These are phyloP conservation scores for Merluccius polli DNA, from an alignment of 2,797 vertebrate genomes.

Conservation along the genomic window DNA sequence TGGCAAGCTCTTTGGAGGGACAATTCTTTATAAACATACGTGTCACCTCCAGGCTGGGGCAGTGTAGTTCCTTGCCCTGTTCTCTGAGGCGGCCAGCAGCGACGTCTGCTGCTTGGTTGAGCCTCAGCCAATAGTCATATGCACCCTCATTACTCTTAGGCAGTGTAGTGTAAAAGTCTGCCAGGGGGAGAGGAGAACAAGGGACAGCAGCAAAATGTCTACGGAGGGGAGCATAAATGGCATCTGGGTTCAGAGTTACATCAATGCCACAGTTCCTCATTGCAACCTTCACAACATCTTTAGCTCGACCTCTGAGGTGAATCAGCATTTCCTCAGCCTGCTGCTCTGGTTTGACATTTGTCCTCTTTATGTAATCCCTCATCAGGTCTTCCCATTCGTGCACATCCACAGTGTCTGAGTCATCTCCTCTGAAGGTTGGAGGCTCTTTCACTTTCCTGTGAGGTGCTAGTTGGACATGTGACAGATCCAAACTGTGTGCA, in stretches of 20 bases:
- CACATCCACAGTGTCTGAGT: conserved; percentile 2
- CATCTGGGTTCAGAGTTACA: conserved; percentile 2
- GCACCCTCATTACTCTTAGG: conserved; percentile 7
- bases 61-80: too few species aligned
- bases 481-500: not conserved
- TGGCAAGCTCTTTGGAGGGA: too few species aligned
- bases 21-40: too few species aligned
- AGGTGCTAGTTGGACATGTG: conserved; percentile 4
- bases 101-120: conserved; percentile 10
- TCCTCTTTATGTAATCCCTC: conserved; percentile 11
- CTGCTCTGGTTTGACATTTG: not conserved
- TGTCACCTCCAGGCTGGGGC: too few species aligned
- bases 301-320: conserved; percentile 34
- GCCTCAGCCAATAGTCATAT: conserved; percentile 17
- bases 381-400: conserved; percentile 26
- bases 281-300: conserved; percentile 31
- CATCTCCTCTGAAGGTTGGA: conserved; percentile 12
- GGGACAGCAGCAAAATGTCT: conserved; percentile 26
- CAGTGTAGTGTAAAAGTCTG: too few species aligned
- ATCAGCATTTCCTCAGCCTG: too few species aligned
- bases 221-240: conserved; percentile 19
- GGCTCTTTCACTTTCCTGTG: conserved; percentile 10
- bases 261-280: conserved; percentile 22
- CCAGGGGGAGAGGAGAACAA: conserved; percentile 23
- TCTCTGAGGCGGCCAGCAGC: conserved; percentile 22